A percentile compares a stretch with the other conserved stretches of the same genome.
phyloP scores from a whole-genome alignment of 1,140 invertebrate species.

The Orchestia grillus region DNA sequence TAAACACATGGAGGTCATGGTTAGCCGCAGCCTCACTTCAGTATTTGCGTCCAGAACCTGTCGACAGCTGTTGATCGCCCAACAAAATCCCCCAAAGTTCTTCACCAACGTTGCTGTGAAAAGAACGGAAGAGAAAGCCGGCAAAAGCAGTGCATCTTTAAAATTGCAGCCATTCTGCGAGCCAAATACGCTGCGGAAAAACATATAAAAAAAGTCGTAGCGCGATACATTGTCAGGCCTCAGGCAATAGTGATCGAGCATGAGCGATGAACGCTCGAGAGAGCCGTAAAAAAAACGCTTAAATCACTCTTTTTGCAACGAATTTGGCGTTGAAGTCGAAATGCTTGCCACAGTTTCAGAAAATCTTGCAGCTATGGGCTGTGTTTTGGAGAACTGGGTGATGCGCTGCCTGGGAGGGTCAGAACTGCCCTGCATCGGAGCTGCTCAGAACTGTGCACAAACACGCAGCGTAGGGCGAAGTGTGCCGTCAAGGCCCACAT shows the following conservation, averaged over 20 bases:
- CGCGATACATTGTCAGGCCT: conserved; percentile 33
- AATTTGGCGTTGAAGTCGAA: neutral
- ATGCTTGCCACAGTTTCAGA: neutral
- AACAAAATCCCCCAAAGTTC: neutral
- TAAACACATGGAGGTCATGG: too few species aligned
- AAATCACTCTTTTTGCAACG: neutral
- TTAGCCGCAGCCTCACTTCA: too few species aligned
- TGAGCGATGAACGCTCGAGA: neutral
- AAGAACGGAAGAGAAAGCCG: neutral
- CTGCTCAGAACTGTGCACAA: too few species aligned
- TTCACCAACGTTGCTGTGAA: neutral
- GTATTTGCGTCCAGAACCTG: too few species aligned
- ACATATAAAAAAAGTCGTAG: neutral
- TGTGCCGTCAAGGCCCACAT: neutral
- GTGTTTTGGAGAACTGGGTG: neutral
- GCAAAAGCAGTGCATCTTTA: conserved; percentile 14
- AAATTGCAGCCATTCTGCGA: conserved; percentile 21
- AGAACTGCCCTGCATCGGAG: neutral
- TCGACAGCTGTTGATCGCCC: neutral
- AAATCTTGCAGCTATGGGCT: neutral
- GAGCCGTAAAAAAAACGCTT: neutral
- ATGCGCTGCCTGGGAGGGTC: neutral
- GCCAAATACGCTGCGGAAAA: conserved; percentile 19
- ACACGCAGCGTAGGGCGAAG: neutral
- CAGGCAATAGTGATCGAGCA: conserved; percentile 44